Conservation (phyloP, 53 echinoderm and acorn worm species). For the Luidia sarsii region DNA sequence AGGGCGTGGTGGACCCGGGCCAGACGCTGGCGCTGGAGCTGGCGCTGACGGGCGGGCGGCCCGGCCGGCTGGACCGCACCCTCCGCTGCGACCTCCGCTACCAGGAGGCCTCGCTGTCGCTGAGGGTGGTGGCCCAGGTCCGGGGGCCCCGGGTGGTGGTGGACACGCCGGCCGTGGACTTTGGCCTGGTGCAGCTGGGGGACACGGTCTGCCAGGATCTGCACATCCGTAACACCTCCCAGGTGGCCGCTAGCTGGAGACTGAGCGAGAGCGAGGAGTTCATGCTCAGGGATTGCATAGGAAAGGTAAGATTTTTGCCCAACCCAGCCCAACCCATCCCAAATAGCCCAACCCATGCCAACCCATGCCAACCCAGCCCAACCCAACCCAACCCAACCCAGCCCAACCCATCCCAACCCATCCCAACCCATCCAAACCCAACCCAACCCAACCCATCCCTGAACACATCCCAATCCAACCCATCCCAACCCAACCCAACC, state of each 20-base stretch:
- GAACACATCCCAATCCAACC: too few relatives aligned
- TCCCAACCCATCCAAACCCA: too few relatives aligned
- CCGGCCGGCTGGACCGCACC: slow-evolving; percentile 82
- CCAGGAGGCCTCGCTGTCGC: slow-evolving; percentile 69
- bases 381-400: too few relatives aligned
- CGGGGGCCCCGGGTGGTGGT: slow-evolving; percentile 86
- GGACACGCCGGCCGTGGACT: slow-evolving; percentile 83
- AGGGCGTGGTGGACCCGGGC: slow-evolving; percentile 78
- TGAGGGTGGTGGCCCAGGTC: slow-evolving; percentile 76
- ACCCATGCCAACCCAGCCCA: neutral
- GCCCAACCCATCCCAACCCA: too few relatives aligned
- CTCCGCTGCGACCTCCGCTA: slow-evolving; percentile 78
- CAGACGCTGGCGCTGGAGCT: slow-evolving; percentile 74
- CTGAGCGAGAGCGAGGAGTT: slow-evolving; percentile 82
- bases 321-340: too few relatives aligned
- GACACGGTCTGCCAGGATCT: slow-evolving; percentile 53
- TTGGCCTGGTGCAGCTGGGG: slow-evolving; percentile 81
- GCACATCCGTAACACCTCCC: slow-evolving; percentile 77
- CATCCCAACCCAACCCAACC: too few relatives aligned
- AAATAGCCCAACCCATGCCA: neutral
- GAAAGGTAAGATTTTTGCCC: slow-evolving; percentile 45
- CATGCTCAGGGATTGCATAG: slow-evolving; percentile 39
- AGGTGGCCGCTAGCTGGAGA: slow-evolving; percentile 73
- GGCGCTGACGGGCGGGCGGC: slow-evolving; percentile 79
- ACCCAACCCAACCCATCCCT: too few relatives aligned